These are phyloP conservation scores for Notolabrus celidotus DNA, from an alignment of 2,797 vertebrate genomes.

Conservation along the genomic window DNA sequence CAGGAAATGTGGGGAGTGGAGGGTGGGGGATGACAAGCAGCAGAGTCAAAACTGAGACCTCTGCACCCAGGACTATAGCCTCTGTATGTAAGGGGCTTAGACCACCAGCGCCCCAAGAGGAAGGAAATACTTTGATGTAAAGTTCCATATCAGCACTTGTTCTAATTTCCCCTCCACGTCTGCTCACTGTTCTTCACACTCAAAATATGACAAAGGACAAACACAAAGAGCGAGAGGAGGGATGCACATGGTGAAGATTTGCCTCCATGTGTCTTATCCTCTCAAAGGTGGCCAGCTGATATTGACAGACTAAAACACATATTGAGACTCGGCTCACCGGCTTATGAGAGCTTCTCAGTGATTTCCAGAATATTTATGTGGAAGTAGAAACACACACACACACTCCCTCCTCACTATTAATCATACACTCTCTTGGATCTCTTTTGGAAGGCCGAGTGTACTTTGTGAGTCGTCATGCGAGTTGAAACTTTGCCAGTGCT, in stretches of 20 bases:
- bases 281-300: conserved; percentile 21
- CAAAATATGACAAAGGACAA: conserved; percentile 13
- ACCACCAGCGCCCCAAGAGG: no score
- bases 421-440: conserved; percentile 43
- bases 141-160: no score
- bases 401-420: conserved; percentile 41
- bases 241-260: conserved; percentile 25
- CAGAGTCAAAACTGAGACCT: no score
- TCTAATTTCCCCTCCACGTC: conserved; percentile 54
- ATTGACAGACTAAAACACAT: conserved; percentile 23
- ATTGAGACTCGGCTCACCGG: conserved; percentile 10
- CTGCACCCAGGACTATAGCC: no score
- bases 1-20: no score
- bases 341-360: conserved; percentile 46
- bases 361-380: conserved; percentile 49
- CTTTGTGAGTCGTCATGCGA: conserved; percentile 59
- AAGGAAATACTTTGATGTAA: no score
- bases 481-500: conserved; percentile 58
- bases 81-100: no score
- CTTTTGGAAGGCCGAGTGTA: conserved; percentile 42
- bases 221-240: conserved; percentile 23
- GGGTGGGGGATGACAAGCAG: no score
- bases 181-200: conserved; percentile 44
- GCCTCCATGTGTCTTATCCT: conserved; percentile 37
- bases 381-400: conserved; percentile 25